A percentile compares a stretch with the other conserved stretches of the same genome.
Evolutionary conservation across 2,797 vertebrate species (phyloP).

Genomic region (Eupleurogrammus muticus): DNA sequence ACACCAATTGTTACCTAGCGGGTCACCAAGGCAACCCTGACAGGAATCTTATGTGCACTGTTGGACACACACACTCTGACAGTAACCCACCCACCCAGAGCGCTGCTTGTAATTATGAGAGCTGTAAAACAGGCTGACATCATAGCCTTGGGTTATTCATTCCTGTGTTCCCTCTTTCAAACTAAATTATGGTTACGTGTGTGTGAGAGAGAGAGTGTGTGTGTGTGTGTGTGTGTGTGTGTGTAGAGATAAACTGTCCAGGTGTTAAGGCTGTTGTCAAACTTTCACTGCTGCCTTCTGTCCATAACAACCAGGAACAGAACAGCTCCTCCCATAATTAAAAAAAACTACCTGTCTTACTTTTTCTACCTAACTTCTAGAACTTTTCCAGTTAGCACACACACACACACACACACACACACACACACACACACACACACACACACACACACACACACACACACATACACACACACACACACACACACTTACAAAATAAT

Average conservation of each 20-base stretch:
- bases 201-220: conserved; percentile 14
- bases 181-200: conserved; percentile 31
- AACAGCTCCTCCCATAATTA: conserved; percentile 8
- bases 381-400: conserved; percentile 10
- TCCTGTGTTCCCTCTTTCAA: conserved; percentile 42
- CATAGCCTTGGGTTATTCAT: conserved; percentile 67
- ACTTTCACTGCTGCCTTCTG: conserved; percentile 44
- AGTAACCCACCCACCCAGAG: conserved; percentile 62
- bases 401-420: conserved; percentile 2
- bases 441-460: conserved; percentile 2
- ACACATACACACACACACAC: conserved; percentile 4
- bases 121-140: conserved; percentile 78
- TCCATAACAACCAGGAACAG: conserved; percentile 21
- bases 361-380: conserved; percentile 3
- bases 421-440: conserved; percentile 2
- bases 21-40: conserved; percentile 65
- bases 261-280: conserved; percentile 37
- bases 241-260: conserved; percentile 37
- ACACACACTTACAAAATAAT: conserved; percentile 24
- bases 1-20: conserved; percentile 56
- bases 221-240: conserved; percentile 18
- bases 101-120: conserved; percentile 73
- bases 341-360: not conserved
- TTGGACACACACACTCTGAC: conserved; percentile 40
- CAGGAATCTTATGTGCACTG: conserved; percentile 56